A percentile compares a stretch with the other conserved stretches of the same genome.
These are phyloP conservation scores for Tupaia chinensis DNA, from an alignment of 2,113 vertebrate species.

Conservation along the genomic window DNA sequence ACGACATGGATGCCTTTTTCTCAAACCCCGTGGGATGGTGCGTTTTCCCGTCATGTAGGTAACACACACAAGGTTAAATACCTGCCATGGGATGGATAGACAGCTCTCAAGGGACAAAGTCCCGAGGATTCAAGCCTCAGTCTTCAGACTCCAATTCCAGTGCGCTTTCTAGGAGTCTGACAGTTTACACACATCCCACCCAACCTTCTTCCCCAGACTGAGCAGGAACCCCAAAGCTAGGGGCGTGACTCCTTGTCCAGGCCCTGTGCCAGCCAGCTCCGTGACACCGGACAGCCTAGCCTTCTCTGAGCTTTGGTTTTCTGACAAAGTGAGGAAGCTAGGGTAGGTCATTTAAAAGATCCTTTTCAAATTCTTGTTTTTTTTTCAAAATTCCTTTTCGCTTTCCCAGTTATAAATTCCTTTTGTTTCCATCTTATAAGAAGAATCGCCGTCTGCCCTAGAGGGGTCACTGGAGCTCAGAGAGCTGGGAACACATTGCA, in stretches of 20 bases:
- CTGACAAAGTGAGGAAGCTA: background rate
- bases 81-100: background rate
- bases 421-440: conserved; percentile 25
- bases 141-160: background rate
- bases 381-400: conserved; percentile 9
- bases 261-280: background rate
- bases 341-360: background rate
- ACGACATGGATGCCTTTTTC: background rate
- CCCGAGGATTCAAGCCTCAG: background rate
- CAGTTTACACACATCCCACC: background rate
- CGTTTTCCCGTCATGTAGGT: background rate
- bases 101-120: background rate
- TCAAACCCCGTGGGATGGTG: background rate
- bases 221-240: background rate
- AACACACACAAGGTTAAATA: background rate
- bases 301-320: background rate
- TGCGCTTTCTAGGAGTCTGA: background rate
- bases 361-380: conserved; percentile 28
- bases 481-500: background rate
- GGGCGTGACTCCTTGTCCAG: background rate
- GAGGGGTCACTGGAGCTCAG: background rate
- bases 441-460: background rate
- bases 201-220: background rate
- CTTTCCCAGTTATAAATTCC: background rate
- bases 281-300: background rate